phyloP scores from a whole-genome alignment of 2,888 invertebrate genomes.

The Synergus laeviventris region DNA sequence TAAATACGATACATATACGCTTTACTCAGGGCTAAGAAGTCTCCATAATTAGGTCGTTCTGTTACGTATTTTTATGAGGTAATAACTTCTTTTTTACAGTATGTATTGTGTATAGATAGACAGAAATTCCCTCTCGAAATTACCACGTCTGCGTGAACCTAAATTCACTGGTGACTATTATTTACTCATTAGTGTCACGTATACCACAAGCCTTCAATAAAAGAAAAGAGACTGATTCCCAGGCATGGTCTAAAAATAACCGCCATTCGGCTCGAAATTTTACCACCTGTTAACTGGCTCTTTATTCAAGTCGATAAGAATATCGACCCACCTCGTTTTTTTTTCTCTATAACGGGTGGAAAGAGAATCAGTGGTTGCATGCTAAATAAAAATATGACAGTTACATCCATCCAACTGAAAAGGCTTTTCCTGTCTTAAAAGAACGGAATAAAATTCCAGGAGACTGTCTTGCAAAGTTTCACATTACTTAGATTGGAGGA shows the following conservation, averaged over 20 bases:
- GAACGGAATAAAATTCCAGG: background rate
- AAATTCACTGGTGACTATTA: constrained; percentile 6
- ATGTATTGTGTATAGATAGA: background rate
- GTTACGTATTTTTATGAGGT: constrained; percentile 11
- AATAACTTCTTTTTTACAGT: constrained; percentile 1
- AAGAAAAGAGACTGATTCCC: constrained; percentile 7
- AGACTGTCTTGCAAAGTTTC: background rate
- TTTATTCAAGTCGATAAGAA: background rate
- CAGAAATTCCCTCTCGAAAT: background rate
- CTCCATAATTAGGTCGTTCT: constrained; percentile 17
- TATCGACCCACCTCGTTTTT: background rate
- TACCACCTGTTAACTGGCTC: constrained; percentile 27
- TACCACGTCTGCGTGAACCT: background rate
- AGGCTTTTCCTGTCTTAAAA: constrained; percentile 24
- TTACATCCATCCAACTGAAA: background rate
- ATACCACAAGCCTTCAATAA: background rate
- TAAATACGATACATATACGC: background rate
- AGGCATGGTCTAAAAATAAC: constrained; percentile 1
- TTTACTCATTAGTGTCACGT: constrained; percentile 6
- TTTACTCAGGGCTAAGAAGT: background rate
- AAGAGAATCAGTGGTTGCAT: constrained; percentile 15
- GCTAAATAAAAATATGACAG: constrained; percentile 5
- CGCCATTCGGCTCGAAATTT: background rate
- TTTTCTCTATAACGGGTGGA: background rate
- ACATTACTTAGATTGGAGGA: constrained; percentile 2